Percentiles rank a stretch among this genome's conserved stretches.
Evolutionary conservation across 2,888 invertebrate genomes (phyloP).

Genomic region (Rhamphomyia laevipes): DNA sequence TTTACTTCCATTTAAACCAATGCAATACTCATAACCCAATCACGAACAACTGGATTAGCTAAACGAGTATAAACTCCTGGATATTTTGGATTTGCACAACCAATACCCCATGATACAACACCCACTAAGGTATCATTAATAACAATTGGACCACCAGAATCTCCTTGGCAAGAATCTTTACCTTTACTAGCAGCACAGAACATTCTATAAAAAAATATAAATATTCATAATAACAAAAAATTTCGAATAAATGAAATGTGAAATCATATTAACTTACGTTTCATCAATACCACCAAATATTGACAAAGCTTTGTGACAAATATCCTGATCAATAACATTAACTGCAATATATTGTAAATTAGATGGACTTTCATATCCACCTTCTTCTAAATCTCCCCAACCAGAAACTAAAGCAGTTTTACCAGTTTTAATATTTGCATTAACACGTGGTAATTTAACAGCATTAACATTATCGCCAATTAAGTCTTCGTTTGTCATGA

Average conservation of each 20-base stretch:
- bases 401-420: not conserved
- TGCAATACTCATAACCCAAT: too few relatives aligned
- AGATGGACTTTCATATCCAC: not conserved
- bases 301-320: not conserved
- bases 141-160: not conserved
- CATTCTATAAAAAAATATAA: conserved; percentile 1
- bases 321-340: too few relatives aligned
- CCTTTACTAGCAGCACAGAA: conserved; percentile 10
- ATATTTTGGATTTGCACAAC: not conserved
- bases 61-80: not conserved
- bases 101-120: not conserved
- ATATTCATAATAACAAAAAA: not conserved
- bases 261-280: conserved; percentile 7
- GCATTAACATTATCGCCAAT: too few relatives aligned
- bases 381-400: not conserved
- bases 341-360: not conserved
- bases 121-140: not conserved
- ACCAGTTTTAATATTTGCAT: not conserved
- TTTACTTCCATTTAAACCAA: too few relatives aligned
- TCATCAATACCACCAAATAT: conserved; percentile 8
- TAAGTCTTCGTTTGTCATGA: too few relatives aligned
- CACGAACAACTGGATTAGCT: too few relatives aligned
- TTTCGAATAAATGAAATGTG: not conserved
- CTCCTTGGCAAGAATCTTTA: not conserved
- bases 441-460: too few relatives aligned